A percentile compares a stretch with the other conserved stretches of the same genome.
These are phyloP conservation scores for Lepilemur ruficaudatus DNA, from an alignment of 2,797 vertebrate genomes.

Conservation along the genomic window DNA sequence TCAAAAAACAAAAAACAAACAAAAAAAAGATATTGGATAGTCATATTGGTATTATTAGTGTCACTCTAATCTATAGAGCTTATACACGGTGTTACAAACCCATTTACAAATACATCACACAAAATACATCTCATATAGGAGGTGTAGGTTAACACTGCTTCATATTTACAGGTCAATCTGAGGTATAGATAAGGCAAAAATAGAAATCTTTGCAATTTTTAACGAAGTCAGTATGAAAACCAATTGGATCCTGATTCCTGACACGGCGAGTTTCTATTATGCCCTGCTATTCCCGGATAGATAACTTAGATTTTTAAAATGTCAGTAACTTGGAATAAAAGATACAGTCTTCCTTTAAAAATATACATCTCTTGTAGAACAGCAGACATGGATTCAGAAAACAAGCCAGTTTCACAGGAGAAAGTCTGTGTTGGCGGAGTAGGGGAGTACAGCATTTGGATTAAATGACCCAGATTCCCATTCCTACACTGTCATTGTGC, in stretches of 20 bases:
- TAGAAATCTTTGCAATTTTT: not conserved
- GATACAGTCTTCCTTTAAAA: not conserved
- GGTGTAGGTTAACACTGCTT: not conserved
- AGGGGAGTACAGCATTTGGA: not conserved
- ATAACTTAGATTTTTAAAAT: not conserved
- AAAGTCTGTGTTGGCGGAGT: not conserved
- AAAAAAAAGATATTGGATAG: not conserved
- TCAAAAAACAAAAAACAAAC: not conserved
- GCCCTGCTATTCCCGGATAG: not conserved
- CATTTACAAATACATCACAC: not conserved
- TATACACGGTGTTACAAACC: not conserved
- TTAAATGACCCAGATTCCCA: not conserved
- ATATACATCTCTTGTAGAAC: not conserved
- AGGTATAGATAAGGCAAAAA: not conserved
- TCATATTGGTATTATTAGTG: not conserved
- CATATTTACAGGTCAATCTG: not conserved
- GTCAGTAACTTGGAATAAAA: not conserved
- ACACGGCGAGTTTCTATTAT: not conserved
- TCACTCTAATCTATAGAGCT: not conserved
- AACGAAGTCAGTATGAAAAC: not conserved
- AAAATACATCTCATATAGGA: not conserved
- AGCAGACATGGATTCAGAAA: not conserved
- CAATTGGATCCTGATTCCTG: not conserved
- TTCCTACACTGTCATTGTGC: not conserved
- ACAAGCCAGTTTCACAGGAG: not conserved